Evolutionary conservation across 2,113 vertebrate species (phyloP), one percentile per base, ranked within the genome.

Genomic region (Pollachius pollachius): DNA sequence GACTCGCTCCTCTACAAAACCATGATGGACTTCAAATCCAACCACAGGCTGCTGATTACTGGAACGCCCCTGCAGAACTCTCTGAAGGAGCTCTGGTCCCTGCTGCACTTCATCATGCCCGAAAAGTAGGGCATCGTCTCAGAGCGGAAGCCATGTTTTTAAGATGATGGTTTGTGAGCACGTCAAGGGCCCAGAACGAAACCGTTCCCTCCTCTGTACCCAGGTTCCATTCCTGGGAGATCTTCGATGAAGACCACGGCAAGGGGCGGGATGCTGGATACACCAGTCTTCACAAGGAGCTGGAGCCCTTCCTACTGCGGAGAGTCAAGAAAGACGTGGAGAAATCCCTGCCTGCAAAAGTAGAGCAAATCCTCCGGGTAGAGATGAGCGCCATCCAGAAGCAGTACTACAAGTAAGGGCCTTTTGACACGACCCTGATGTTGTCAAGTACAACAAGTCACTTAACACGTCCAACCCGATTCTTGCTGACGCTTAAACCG

Each of bases 311-410:
- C 85, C 81, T 99, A 0, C 89, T 99, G 52, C 95, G 97, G 21
- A 84, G 97, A 76, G 97, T 99, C 82, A 99, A 99, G 87, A 99
- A 99, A 87, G 97, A 99, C 62, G 97, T 99, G 71, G 97, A 99
- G 85, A 99, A 98, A 85, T 99, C 97, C 68, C 93, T 99, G 62
- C 97, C 97, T 81, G 97, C 97, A 74, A 99, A 99, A 78, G 97
- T 99, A 79, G 97, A 99, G 62, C 97, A 99, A 84, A 99, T 99
- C 81, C 87, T 99, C 83, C 84, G 97, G 82, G 96, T 99, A 85
- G 97, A 99, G 87, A 99, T 99, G 97, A 98, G 95, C 48, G 97
- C 97, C 18, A 92, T 98, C 80, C 97, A 99, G 89, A 99, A 99
- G 76, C 97, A 99, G 72, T 99, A 99, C 89, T 99, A 99, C 89